phyloP scores from a whole-genome alignment of 1,140 invertebrate species.

The Gerris buenoi region DNA sequence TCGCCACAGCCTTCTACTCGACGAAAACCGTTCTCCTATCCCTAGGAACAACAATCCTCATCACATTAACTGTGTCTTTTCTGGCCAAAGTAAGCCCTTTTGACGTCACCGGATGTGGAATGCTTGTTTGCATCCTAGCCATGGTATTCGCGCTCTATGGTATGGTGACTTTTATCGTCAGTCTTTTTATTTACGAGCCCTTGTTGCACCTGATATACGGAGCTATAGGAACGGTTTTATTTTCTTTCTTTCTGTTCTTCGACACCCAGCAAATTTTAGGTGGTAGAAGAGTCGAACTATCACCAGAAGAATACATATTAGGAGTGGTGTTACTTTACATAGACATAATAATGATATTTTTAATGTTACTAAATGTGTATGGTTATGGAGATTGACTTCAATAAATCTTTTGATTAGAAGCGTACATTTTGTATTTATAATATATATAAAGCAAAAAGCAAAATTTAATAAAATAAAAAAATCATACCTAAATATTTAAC shows the following conservation, averaged over 20 bases:
- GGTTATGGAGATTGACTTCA: too few relatives aligned
- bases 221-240: constrained; percentile 5
- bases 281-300: constrained; percentile 42
- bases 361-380: constrained; percentile 35
- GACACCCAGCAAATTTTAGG: constrained; percentile 55
- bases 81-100: background rate
- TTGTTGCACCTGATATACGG: background rate
- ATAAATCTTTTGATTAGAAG: too few relatives aligned
- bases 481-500: too few relatives aligned
- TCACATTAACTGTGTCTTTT: background rate
- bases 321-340: constrained; percentile 46
- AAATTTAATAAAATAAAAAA: too few relatives aligned
- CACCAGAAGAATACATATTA: constrained; percentile 46
- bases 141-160: background rate
- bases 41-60: background rate
- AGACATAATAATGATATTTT: constrained; percentile 47
- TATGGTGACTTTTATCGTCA: background rate
- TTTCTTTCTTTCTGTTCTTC: constrained; percentile 41
- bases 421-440: too few relatives aligned
- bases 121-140: background rate
- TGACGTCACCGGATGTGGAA: background rate
- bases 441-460: too few relatives aligned
- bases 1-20: background rate
- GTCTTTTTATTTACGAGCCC: background rate
- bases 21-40: background rate